Conservation (phyloP, 1,140 invertebrate species). For the Achatina immaculata region DNA sequence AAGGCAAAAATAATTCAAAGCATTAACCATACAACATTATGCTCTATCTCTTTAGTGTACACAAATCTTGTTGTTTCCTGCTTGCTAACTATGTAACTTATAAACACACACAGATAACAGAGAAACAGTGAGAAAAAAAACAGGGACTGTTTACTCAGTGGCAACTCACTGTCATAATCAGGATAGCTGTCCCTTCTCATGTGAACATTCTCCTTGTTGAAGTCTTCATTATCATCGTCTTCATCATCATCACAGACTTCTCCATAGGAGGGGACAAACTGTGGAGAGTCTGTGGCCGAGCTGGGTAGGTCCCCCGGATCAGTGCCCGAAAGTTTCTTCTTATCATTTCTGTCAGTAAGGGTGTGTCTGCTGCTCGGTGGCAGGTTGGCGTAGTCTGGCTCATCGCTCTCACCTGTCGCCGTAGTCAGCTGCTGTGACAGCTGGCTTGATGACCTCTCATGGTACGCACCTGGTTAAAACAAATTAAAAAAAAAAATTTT, state of each 20-base stretch:
- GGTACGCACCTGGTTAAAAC: conserved; percentile 16
- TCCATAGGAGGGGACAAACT: not conserved
- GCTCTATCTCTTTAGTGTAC: too few relatives aligned
- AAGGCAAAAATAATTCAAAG: too few relatives aligned
- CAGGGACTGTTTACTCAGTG: too few relatives aligned
- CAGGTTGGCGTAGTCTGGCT: conserved; percentile 69
- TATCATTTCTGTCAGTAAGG: not conserved
- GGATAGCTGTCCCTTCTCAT: conserved; percentile 36
- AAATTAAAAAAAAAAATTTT: not conserved
- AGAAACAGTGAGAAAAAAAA: too few relatives aligned
- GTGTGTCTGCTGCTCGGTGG: conserved; percentile 40
- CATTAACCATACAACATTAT: too few relatives aligned
- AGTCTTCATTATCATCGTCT: conserved; percentile 32
- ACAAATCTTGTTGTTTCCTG: too few relatives aligned
- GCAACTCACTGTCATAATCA: conserved; percentile 45
- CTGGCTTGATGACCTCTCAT: conserved; percentile 51
- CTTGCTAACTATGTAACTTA: too few relatives aligned
- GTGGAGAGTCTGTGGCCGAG: not conserved
- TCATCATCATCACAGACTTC: conserved; percentile 23
- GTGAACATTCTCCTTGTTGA: conserved; percentile 38
- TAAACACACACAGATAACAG: too few relatives aligned
- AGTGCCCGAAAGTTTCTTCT: not conserved
- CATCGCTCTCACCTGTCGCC: conserved; percentile 48
- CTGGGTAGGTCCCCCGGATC: not conserved
- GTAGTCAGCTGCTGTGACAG: conserved; percentile 46